Evolutionary conservation across 2,888 invertebrate species (phyloP), one percentile per base, ranked within the genome.

Genomic region (Tenthredo livida): DNA sequence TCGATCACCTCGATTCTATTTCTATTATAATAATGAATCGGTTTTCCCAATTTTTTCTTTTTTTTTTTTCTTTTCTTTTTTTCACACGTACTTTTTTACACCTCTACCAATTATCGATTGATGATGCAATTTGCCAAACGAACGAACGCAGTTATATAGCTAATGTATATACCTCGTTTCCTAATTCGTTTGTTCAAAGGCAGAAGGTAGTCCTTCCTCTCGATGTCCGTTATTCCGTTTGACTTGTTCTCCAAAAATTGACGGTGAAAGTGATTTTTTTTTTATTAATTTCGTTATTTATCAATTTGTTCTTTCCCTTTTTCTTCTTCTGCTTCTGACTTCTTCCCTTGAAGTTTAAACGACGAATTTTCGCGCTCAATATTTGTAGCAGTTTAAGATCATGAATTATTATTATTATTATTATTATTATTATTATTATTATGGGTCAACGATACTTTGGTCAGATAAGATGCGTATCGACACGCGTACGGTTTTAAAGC

Each of bases 171-270:
- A 33, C 72, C 7, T 54, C 7, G 40, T 33, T 33, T 9, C 6
- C 72, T n/a, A 72, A 72, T 37, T 72, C 40, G 17, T 37, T 72
- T 40, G 9, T 72, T 37, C 33, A 72, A 72, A 37, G 37, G 73
- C 25, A 40, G 21, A 73, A 73, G 9, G 25, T n/a, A n/a, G n/a
- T 73, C 43, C 47, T 43, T 25, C 47, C 12, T 73, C 73, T 73
- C 73, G 43, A 73, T 12, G 61, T 61, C 61, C 17, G 72, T 37
- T 72, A 33, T 72, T 72, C 72, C 72, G n/a, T 40, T 33, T 40
- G 29, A 37, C 72, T 40, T 33, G 7, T 72, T 72, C 72, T 72
- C 54, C 54, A 54, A 54, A 54, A 54, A 54, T 54, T 54, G 54
- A n/a, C 25, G 2, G 15, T 70, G 33, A 12, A 15, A 70, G 33